Percentiles rank a stretch among this genome's conserved stretches.
Evolutionary conservation across 1,140 invertebrate genomes (phyloP).

Genomic region (Leptestheria dahalacensis): DNA sequence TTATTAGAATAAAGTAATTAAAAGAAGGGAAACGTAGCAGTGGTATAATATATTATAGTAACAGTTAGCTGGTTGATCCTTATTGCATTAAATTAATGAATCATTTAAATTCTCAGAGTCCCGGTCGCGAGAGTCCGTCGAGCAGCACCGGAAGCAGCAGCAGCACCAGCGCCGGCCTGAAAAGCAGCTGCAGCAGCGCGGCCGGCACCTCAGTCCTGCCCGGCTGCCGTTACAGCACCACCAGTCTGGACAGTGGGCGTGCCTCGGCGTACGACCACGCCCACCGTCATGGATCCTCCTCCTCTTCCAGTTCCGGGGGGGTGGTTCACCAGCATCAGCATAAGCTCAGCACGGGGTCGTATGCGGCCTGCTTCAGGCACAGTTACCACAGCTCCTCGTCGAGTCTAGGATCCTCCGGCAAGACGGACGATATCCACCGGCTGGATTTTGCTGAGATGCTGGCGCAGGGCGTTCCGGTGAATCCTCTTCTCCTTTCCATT

Average conservation of each 20-base stretch:
- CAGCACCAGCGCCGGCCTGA: constrained; percentile 27
- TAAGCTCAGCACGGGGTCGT: constrained; percentile 33
- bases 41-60: too few relatives aligned
- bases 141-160: constrained; percentile 23
- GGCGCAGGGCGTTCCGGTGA: constrained; percentile 37
- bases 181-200: constrained; percentile 26
- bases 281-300: constrained; percentile 15
- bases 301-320: constrained; percentile 19
- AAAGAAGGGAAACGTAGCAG: too few relatives aligned
- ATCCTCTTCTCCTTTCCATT: constrained; percentile 17
- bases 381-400: constrained; percentile 40
- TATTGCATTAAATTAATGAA: too few relatives aligned
- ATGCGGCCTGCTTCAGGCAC: constrained; percentile 32
- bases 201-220: constrained; percentile 18
- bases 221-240: constrained; percentile 51
- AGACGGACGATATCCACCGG: constrained; percentile 29
- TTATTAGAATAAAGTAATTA: too few relatives aligned
- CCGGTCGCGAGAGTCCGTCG: constrained; percentile 73
- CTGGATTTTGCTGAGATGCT: constrained; percentile 41
- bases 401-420: constrained; percentile 28
- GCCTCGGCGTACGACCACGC: constrained; percentile 45
- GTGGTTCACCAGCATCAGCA: constrained; percentile 7
- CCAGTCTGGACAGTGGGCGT: constrained; percentile 74
- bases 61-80: too few relatives aligned
- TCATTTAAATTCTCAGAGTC: constrained; percentile 57